Percentiles rank a stretch among this genome's conserved stretches.
Conservation (phyloP, 1,140 invertebrate species). For the Steinernema feltiae region DNA sequence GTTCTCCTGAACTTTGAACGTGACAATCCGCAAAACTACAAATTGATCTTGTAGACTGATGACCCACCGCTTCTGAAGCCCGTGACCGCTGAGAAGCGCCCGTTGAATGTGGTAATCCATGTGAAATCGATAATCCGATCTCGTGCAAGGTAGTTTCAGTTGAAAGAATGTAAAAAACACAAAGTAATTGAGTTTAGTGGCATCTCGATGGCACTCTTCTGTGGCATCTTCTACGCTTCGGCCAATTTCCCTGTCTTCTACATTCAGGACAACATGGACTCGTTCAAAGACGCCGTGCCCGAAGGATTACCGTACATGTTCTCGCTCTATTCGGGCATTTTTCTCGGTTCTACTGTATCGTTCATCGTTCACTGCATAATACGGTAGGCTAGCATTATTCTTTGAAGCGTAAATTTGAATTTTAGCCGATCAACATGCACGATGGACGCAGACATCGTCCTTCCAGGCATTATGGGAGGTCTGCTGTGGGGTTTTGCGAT, state of each 20-base stretch:
- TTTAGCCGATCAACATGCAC: not conserved
- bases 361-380: constrained; percentile 58
- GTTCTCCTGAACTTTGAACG: no score
- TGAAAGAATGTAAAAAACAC: no score
- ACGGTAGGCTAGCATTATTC: not conserved
- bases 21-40: not conserved
- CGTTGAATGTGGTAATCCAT: not conserved
- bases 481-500: constrained; percentile 23
- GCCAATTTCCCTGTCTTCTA: constrained; percentile 36
- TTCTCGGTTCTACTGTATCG: constrained; percentile 58
- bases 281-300: constrained; percentile 16
- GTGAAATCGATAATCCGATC: not conserved
- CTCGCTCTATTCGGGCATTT: constrained; percentile 60
- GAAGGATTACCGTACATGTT: constrained; percentile 61
- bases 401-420: not conserved
- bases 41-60: not conserved
- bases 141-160: not conserved
- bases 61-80: not conserved
- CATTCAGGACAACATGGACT: constrained; percentile 29
- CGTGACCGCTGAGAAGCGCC: not conserved
- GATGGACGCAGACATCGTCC: constrained; percentile 6
- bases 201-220: constrained; percentile 24
- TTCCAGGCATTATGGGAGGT: constrained; percentile 21
- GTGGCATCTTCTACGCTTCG: constrained; percentile 34
- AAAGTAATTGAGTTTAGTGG: constrained; percentile 23